These are phyloP conservation scores for Eumeta japonica DNA, from an alignment of 1,140 invertebrate genomes.

Conservation along the genomic window DNA sequence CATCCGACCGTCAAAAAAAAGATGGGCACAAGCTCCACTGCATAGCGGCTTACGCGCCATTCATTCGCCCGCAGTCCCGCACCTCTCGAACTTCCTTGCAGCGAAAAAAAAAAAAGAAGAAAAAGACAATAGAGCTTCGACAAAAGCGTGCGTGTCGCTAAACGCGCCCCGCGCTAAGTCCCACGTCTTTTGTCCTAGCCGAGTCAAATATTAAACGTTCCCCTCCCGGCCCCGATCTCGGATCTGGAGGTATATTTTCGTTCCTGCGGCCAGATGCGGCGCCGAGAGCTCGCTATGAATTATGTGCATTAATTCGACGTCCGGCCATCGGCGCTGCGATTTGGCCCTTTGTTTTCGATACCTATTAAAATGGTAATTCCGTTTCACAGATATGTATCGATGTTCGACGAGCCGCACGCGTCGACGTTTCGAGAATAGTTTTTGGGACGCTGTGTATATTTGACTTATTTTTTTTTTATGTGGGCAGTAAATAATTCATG, in stretches of 20 bases:
- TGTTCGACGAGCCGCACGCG: too few relatives aligned
- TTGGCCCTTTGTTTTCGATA: conserved; percentile 21
- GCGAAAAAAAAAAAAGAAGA: conserved; percentile 24
- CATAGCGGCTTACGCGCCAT: too few relatives aligned
- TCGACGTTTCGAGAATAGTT: too few relatives aligned
- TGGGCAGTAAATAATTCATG: too few relatives aligned
- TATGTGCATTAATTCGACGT: conserved; percentile 34
- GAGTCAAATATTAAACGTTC: too few relatives aligned
- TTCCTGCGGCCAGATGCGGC: conserved; percentile 15
- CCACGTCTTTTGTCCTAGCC: conserved; percentile 22
- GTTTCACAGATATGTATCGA: too few relatives aligned
- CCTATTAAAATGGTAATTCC: conserved; percentile 15
- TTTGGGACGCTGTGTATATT: too few relatives aligned
- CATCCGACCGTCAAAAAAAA: too few relatives aligned
- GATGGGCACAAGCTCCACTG: too few relatives aligned
- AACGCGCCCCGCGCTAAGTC: conserved; percentile 14
- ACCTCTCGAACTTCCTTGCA: conserved; percentile 12
- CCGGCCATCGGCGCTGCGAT: conserved; percentile 25
- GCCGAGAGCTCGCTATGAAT: conserved; percentile 27
- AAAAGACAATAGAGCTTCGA: conserved; percentile 28
- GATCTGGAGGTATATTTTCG: too few relatives aligned
- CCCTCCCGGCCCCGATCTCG: too few relatives aligned
- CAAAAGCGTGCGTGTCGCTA: conserved; percentile 28
- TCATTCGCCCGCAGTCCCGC: conserved; percentile 20
- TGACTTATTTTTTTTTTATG: too few relatives aligned